Evolutionary conservation across 1,140 invertebrate species (phyloP), one percentile per base, ranked within the genome.

Genomic region (Drosophila setifemur): DNA sequence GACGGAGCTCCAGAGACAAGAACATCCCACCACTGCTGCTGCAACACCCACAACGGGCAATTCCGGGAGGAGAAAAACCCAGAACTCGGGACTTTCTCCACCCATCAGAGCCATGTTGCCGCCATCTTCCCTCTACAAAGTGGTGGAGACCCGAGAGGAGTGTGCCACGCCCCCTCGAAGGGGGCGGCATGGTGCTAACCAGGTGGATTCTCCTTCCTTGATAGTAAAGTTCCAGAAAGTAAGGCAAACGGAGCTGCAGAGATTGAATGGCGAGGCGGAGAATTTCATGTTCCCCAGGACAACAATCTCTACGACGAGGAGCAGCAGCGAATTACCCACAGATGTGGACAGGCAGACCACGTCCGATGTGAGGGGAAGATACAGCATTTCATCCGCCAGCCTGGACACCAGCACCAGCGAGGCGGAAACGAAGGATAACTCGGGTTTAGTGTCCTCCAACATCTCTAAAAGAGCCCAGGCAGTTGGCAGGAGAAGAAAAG

Each of bases 241-340:
- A 3, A 91, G 95, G 14, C 93, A 94, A 44, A 94, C 95, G 0
- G 95, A 96, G 89, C 73, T 96, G 12, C 93, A 94, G 0, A 91
- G 95, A 12, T 82, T 96, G 1, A 96, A 95, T 54, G 94, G 95
- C 57, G 95, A 96, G 87, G 95, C 95, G 0, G 95, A 96, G 71
- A 96, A 94, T 43, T 96, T 96, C 83, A 95, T 96, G 93, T 96
- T 96, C 86, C 93, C 94, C 0, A 93, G 93, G 58, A 92, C 93
- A 23, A 92, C 93, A 23, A 50, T 52, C 14, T 92, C 93, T 16
- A 49, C 50, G 0, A 47, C 57, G 19, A 93, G 94, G 8, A 92
- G 92, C 0, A 93, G 92, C 52, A 90, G 88, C 35, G 89, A 90
- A 9, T 25, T 82, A 9, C 52, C 70, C 11, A 90, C 92, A 71